Evolutionary conservation across 2,888 invertebrate genomes (phyloP), one percentile per base, ranked within the genome.

Genomic region (Argyresthia goedartella): DNA sequence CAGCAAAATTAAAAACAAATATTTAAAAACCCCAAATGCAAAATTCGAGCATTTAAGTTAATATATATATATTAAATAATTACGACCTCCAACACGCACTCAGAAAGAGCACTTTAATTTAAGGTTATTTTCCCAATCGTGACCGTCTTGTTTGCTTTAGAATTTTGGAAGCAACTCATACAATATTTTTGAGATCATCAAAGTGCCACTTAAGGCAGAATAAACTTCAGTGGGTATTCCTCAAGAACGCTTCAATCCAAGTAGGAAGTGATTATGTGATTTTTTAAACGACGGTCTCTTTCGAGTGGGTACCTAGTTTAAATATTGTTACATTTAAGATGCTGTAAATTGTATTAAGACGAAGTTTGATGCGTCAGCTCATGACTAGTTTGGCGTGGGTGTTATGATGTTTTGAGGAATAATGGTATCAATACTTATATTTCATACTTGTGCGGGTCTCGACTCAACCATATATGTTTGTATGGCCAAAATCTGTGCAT

Each of bases 151-250:
- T 72, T 69, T 68, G 62, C 62, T 66, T 69, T 49, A 43, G 43
- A 69, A 64, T 59, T 60, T 66, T 67, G 61, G 65, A 60, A 67
- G 69, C 65, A 61, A 64, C 49, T 66, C 64, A 63, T 59, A 66
- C 67, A 65, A 71, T 69, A 69, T 67, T 63, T 61, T 61, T 56
- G 59, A 48, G 36, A 36, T 10, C 25, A 25, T 25, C 33, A 10
- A 8, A 48, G 48, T 48, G 14, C 36, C 48, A 48, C 48, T 48
- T 36, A 36, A 14, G 14, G 10, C 13, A 35, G 48, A 48, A 48
- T 48, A 35, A 2, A 48, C 48, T 48, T 41, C 25, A 48, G 43
- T 49, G 9, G 25, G 25, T 25, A 25, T 25, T 25, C 25, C 3
- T 16, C 33, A 10, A 46, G 63, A n/a, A 25, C 25, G 16, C 59